phyloP scores from a whole-genome alignment of 2,797 vertebrate genomes.

The Mus caroli region DNA sequence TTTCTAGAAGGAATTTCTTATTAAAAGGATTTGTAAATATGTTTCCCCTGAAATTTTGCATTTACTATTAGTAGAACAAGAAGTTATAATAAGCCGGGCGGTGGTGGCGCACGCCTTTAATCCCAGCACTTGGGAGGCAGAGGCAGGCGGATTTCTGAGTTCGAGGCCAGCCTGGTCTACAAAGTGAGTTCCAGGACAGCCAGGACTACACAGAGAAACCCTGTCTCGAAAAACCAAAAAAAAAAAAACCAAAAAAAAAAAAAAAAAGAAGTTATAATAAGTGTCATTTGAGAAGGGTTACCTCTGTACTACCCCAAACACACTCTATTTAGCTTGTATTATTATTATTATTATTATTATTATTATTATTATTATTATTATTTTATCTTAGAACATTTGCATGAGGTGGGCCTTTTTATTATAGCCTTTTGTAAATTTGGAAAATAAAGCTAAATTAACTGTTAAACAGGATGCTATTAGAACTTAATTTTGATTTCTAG shows the following conservation, averaged over 20 bases:
- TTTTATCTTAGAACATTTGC: not conserved
- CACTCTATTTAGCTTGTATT: conserved; percentile 5
- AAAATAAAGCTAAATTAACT: conserved; percentile 23
- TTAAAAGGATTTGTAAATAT: not conserved
- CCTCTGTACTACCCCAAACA: not conserved
- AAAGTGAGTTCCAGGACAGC: no score
- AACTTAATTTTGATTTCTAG: conserved; percentile 39
- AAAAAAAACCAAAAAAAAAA: no score
- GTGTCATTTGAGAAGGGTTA: conserved; percentile 17
- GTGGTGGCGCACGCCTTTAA: no score
- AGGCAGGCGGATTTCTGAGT: no score
- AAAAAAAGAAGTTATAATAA: not conserved
- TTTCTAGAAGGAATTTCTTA: conserved; percentile 43
- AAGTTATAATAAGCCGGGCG: not conserved
- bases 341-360: no score
- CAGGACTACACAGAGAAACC: no score
- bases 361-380: no score
- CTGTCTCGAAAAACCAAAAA: no score
- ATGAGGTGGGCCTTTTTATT: not conserved
- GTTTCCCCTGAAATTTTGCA: not conserved
- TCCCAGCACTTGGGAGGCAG: no score
- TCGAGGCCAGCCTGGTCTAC: no score
- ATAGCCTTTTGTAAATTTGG: not conserved
- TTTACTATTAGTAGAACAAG: conserved; percentile 35
- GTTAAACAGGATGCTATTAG: not conserved